Evolutionary conservation across 2,797 vertebrate species (phyloP).

Genomic region (Iguana delicatissima): DNA sequence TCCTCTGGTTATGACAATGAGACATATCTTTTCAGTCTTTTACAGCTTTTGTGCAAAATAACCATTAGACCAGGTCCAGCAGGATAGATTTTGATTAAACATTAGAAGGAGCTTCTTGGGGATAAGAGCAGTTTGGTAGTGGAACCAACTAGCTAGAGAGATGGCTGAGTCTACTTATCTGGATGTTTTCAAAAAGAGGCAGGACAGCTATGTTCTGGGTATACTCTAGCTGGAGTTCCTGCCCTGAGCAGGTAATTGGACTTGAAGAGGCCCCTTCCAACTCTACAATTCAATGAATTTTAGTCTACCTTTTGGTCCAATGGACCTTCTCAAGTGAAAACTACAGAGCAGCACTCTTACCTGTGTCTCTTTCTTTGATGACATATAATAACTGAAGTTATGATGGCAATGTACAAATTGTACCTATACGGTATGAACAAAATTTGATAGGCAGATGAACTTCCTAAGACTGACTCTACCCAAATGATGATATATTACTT

Average conservation of each 20-base stretch:
- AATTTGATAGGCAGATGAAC: constrained; percentile 4
- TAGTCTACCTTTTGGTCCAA: constrained; percentile 12
- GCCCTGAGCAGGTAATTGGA: too few relatives aligned
- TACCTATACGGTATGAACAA: constrained; percentile 24
- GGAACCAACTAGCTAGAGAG: too few relatives aligned
- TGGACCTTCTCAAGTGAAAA: not conserved
- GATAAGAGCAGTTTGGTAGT: too few relatives aligned
- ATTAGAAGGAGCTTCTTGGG: too few relatives aligned
- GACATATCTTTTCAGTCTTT: constrained; percentile 27
- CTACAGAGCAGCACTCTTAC: not conserved
- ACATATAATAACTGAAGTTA: not conserved
- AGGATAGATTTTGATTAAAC: too few relatives aligned
- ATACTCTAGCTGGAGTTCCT: too few relatives aligned
- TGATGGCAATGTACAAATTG: not conserved
- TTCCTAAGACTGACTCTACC: constrained; percentile 5
- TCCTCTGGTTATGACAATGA: not conserved
- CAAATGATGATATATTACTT: constrained; percentile 29
- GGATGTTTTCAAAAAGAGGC: too few relatives aligned
- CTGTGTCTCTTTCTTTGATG: not conserved
- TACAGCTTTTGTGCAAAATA: constrained; percentile 9
- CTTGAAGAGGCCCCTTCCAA: too few relatives aligned
- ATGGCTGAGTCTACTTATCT: too few relatives aligned
- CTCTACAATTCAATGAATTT: not conserved
- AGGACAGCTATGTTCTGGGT: too few relatives aligned
- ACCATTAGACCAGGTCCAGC: too few relatives aligned